Percentiles rank a stretch among this genome's conserved stretches.
These are phyloP conservation scores for Schizopygopsis malacanthus DNA, from an alignment of 2,797 vertebrate species.

Conservation along the genomic window DNA sequence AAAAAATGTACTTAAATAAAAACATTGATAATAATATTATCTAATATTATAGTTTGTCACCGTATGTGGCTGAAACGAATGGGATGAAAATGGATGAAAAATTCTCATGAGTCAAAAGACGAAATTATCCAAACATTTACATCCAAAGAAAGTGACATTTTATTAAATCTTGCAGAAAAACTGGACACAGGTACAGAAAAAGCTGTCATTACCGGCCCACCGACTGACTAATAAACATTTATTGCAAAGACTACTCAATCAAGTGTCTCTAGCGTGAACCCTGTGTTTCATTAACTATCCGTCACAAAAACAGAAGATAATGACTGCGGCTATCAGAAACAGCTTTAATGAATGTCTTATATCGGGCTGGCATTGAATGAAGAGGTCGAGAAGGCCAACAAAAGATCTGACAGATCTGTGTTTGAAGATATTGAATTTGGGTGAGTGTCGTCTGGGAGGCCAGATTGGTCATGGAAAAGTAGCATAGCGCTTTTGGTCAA, in stretches of 20 bases:
- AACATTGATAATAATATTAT: too few relatives aligned
- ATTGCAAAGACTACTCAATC: conserved; percentile 49
- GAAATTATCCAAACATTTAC: not conserved
- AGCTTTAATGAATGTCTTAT: conserved; percentile 48
- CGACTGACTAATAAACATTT: conserved; percentile 50
- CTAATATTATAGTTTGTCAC: too few relatives aligned
- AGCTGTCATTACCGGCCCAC: conserved; percentile 27
- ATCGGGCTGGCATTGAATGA: not conserved
- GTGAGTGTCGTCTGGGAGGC: not conserved
- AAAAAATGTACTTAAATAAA: too few relatives aligned
- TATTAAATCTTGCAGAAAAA: not conserved
- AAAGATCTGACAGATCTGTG: not conserved
- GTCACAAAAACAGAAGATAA: conserved; percentile 55
- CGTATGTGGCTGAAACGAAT: too few relatives aligned
- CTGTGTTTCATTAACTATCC: conserved; percentile 59
- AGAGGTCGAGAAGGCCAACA: not conserved
- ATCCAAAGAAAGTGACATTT: not conserved
- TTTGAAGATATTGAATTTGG: conserved; percentile 10
- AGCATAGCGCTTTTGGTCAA: conserved; percentile 23
- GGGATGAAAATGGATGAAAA: not conserved
- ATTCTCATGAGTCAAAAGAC: not conserved
- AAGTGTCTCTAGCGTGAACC: conserved; percentile 24
- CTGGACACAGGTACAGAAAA: not conserved
- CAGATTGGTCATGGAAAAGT: conserved; percentile 21
- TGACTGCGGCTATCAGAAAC: not conserved